These are phyloP conservation scores for Sinohyriopsis cumingii DNA, from an alignment of 2,888 invertebrate genomes.

Conservation along the genomic window DNA sequence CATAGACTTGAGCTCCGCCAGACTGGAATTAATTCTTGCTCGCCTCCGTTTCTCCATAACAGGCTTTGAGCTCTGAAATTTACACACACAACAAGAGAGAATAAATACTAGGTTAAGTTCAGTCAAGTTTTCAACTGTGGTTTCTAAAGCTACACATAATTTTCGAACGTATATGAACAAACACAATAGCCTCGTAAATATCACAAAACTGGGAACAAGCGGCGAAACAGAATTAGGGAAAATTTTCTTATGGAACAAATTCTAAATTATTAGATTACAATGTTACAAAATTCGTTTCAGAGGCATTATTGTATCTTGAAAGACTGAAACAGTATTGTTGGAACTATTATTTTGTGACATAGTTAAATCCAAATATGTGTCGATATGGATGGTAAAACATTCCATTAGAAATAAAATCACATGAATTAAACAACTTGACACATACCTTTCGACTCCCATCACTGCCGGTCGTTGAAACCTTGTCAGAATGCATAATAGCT, in stretches of 20 bases:
- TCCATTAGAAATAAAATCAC: not conserved
- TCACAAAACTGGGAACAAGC: too few relatives aligned
- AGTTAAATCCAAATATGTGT: constrained; percentile 5
- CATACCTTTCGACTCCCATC: constrained; percentile 40
- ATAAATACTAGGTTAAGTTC: too few relatives aligned
- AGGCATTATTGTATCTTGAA: too few relatives aligned
- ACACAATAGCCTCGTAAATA: too few relatives aligned
- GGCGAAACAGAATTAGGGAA: too few relatives aligned
- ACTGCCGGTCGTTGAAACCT: constrained; percentile 42
- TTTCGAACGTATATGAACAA: too few relatives aligned
- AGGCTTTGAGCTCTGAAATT: constrained; percentile 89
- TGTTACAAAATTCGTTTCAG: too few relatives aligned
- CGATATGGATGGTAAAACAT: not conserved
- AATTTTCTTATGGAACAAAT: too few relatives aligned
- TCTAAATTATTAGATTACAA: too few relatives aligned
- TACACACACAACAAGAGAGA: not conserved
- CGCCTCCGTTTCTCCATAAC: constrained; percentile 95
- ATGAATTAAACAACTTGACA: not conserved
- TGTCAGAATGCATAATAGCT: constrained; percentile 33
- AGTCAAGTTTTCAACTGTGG: too few relatives aligned
- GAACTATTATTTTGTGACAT: not conserved
- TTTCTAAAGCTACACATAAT: too few relatives aligned
- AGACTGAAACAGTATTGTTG: not conserved
- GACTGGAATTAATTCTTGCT: constrained; percentile 92
- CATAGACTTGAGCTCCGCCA: constrained; percentile 91